Percentiles rank a stretch among this genome's conserved stretches.
These are phyloP conservation scores for Umimayanthus chanpuru DNA, from an alignment of 92 coral and sea anemone genomes.

Conservation along the genomic window DNA sequence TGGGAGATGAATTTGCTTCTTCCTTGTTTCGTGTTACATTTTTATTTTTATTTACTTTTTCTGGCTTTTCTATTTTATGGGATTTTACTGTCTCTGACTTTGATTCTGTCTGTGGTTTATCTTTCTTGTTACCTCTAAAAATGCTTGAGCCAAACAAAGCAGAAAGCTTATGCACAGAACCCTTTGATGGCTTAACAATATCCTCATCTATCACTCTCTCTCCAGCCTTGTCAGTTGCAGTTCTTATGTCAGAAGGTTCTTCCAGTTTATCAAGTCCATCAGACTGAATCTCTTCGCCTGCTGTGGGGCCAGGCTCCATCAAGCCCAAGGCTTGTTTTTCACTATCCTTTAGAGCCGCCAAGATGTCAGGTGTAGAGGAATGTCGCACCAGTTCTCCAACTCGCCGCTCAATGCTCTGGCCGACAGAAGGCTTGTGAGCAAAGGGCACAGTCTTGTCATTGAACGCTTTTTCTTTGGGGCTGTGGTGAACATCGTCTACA, in stretches of 20 bases:
- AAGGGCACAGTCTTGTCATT: conserved; percentile 1
- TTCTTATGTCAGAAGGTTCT: not conserved
- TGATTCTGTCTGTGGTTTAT: conserved; percentile 46
- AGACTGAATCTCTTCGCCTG: not conserved
- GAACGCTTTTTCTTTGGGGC: not conserved
- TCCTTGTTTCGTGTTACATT: conserved; percentile 16
- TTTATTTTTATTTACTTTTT: conserved; percentile 28
- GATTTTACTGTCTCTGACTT: conserved; percentile 2
- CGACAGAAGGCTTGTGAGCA: conserved; percentile 19
- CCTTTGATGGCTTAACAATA: conserved; percentile 50
- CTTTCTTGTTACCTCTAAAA: conserved; percentile 67
- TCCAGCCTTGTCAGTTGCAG: not conserved
- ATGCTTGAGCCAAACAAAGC: conserved; percentile 82
- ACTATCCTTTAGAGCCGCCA: conserved; percentile 5
- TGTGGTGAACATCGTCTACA: not conserved
- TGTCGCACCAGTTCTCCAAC: conserved; percentile 42
- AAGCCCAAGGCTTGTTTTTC: not conserved
- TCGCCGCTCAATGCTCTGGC: conserved; percentile 31
- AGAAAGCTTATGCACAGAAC: conserved; percentile 81
- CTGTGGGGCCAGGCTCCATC: not conserved
- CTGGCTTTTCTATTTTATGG: conserved; percentile 6
- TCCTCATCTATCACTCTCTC: not conserved
- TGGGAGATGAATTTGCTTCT: no score
- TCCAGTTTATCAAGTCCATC: not conserved
- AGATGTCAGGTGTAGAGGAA: conserved; percentile 39